Percentiles rank a stretch among this genome's conserved stretches.
phyloP scores from a whole-genome alignment of 2,888 invertebrate genomes.

The Tetragonisca angustula region DNA sequence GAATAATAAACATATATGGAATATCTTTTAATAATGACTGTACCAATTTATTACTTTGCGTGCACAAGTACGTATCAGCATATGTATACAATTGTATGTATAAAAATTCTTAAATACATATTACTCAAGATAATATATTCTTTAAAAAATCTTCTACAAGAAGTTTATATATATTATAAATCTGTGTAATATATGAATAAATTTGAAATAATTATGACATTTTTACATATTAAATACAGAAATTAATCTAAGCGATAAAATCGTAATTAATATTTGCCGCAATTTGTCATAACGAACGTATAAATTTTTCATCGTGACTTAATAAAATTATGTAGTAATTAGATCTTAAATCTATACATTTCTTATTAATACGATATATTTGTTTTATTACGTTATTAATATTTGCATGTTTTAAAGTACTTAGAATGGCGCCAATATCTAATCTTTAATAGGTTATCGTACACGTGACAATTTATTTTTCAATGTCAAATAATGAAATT shows the following conservation, averaged over 20 bases:
- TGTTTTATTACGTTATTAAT: not conserved
- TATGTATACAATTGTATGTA: not conserved
- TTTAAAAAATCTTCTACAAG: not conserved
- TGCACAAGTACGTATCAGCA: not conserved
- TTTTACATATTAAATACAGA: not conserved
- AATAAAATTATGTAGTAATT: not conserved
- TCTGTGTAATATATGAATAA: not conserved
- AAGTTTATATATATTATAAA: not conserved
- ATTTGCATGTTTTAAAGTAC: not conserved
- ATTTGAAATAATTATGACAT: not conserved
- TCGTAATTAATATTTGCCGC: not conserved
- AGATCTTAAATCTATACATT: not conserved
- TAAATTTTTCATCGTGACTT: not conserved
- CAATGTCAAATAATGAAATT: slow-evolving; percentile 21
- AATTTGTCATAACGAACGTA: not conserved
- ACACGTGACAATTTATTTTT: slow-evolving; percentile 14
- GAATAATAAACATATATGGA: not conserved
- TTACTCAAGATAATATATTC: not conserved
- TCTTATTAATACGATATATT: not conserved
- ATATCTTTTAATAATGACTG: not conserved
- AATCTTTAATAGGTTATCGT: slow-evolving; percentile 37
- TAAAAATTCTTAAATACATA: not conserved
- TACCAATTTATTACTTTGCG: not conserved
- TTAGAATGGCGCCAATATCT: slow-evolving; percentile 42
- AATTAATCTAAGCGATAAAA: not conserved